Conservation (phyloP, 2,888 invertebrate genomes). For the Emmelina monodactyla region DNA sequence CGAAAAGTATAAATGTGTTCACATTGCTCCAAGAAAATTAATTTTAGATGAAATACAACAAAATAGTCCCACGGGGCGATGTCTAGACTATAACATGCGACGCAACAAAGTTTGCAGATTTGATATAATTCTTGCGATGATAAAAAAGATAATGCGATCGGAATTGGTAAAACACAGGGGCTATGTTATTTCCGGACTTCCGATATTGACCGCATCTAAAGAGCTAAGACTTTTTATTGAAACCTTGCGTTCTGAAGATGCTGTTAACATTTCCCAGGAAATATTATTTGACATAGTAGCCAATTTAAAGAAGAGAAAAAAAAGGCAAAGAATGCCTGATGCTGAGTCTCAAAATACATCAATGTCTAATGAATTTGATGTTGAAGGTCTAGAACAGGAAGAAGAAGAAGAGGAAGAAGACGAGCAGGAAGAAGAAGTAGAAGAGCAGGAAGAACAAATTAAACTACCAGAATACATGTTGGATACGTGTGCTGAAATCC, state of each 20-base stretch:
- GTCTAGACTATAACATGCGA: slow-evolving; percentile 65
- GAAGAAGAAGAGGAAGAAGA: slow-evolving; percentile 24
- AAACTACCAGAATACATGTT: slow-evolving; percentile 42
- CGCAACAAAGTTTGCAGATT: slow-evolving; percentile 56
- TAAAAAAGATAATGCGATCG: slow-evolving; percentile 57
- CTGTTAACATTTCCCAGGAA: slow-evolving; percentile 24
- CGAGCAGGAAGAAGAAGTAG: slow-evolving; percentile 25
- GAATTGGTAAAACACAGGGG: slow-evolving; percentile 66
- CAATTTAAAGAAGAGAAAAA: slow-evolving; percentile 36
- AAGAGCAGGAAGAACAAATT: slow-evolving; percentile 22
- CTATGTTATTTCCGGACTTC: slow-evolving; percentile 71
- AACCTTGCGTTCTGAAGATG: slow-evolving; percentile 35
- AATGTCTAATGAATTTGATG: not conserved
- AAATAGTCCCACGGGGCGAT: slow-evolving; percentile 59
- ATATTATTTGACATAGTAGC: slow-evolving; percentile 30
- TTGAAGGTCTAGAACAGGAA: no score
- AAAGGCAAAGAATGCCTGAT: slow-evolving; percentile 17
- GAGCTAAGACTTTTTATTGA: slow-evolving; percentile 22
- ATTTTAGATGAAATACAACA: slow-evolving; percentile 66
- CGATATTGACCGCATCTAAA: slow-evolving; percentile 58
- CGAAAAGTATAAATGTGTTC: slow-evolving; percentile 63
- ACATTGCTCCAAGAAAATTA: slow-evolving; percentile 64
- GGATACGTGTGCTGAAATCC: slow-evolving; percentile 29
- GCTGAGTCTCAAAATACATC: slow-evolving; percentile 3
- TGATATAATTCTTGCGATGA: slow-evolving; percentile 55